These are phyloP conservation scores for Chrysotoxum bicinctum DNA, from an alignment of 2,888 invertebrate genomes.

Conservation along the genomic window DNA sequence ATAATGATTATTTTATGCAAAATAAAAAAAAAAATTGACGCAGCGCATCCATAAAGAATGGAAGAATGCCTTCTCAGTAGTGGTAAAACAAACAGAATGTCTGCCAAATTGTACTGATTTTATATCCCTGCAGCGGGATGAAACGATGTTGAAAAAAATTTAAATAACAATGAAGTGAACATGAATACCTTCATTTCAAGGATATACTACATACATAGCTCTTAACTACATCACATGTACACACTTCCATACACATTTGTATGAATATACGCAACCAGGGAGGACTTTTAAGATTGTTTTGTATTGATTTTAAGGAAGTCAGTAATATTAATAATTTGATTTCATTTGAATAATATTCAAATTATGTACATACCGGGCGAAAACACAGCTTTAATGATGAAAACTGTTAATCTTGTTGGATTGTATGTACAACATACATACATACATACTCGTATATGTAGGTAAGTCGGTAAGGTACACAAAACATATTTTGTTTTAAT, in stretches of 20 bases:
- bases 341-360: background rate
- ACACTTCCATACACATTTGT: background rate
- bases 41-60: conserved; percentile 30
- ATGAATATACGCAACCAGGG: background rate
- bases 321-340: background rate
- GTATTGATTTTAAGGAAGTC: background rate
- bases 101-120: conserved; percentile 7
- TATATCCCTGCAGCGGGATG: conserved; percentile 3
- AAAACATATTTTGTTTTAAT: no score
- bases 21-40: conserved; percentile 38
- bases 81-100: conserved; percentile 44
- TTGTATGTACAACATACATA: no score
- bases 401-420: no score
- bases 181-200: conserved; percentile 31
- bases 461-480: no score
- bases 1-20: conserved; percentile 69
- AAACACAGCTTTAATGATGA: no score
- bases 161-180: conserved; percentile 67
- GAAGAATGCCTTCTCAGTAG: conserved; percentile 19
- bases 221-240: background rate
- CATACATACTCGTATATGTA: no score
- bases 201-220: background rate
- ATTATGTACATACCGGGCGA: no score
- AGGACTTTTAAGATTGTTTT: background rate
- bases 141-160: conserved; percentile 41